phyloP scores from a whole-genome alignment of 2,888 invertebrate genomes.

The Pristionchus arcanus region DNA sequence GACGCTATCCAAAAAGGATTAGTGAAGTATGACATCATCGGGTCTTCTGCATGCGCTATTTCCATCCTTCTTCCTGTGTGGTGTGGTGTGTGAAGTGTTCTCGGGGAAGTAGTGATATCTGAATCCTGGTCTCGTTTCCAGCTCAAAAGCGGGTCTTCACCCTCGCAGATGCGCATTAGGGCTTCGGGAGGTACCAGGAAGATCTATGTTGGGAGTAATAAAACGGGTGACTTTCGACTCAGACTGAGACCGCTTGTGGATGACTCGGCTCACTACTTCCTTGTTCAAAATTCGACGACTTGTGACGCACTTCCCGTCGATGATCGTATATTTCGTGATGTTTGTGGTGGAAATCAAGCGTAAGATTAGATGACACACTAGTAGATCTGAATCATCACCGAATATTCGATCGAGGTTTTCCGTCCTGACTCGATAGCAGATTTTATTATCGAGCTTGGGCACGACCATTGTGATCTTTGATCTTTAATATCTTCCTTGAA shows the following conservation, averaged over 20 bases:
- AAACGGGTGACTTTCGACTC: not conserved
- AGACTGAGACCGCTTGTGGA: not conserved
- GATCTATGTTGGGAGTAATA: not conserved
- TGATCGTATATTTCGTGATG: not conserved
- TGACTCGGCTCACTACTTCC: not conserved
- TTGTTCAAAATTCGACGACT: not conserved
- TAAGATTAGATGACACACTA: not conserved
- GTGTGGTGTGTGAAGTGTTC: too few species aligned
- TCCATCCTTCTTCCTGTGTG: not conserved
- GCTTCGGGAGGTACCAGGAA: constrained; percentile 13
- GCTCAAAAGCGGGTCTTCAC: not conserved
- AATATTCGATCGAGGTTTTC: not conserved
- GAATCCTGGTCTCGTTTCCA: not conserved
- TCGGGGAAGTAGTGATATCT: not conserved
- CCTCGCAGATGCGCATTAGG: not conserved
- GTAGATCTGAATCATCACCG: not conserved
- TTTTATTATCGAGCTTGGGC: too few species aligned
- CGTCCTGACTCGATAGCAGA: too few species aligned
- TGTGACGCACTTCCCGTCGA: not conserved
- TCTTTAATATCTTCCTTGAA: too few species aligned
- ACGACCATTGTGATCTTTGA: too few species aligned
- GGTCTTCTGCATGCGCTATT: not conserved
- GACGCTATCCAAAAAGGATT: too few species aligned
- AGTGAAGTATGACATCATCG: too few species aligned
- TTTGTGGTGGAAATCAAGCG: not conserved